These are phyloP conservation scores for Petrocephalus schoutedeni DNA, from an alignment of 2,797 vertebrate species.

Conservation along the genomic window DNA sequence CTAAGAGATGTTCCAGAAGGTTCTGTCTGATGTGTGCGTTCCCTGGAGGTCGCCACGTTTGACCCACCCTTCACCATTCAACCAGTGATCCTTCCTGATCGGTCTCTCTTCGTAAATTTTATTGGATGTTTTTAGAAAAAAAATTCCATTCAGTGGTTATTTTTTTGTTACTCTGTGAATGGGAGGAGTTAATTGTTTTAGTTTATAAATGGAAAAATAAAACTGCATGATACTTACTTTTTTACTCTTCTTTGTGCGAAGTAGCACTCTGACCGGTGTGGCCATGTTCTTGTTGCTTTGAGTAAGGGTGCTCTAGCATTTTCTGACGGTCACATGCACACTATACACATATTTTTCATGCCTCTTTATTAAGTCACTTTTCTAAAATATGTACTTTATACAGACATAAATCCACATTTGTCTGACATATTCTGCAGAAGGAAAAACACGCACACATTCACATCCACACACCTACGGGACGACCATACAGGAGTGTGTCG, in stretches of 20 bases:
- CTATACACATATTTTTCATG: conserved; percentile 26
- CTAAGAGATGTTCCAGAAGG: not conserved
- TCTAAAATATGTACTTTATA: conserved; percentile 28
- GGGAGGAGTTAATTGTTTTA: not conserved
- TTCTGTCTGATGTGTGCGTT: not conserved
- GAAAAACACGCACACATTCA: conserved; percentile 27
- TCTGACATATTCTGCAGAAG: conserved; percentile 20
- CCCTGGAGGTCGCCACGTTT: not conserved
- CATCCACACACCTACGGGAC: not conserved
- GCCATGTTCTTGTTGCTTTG: conserved; percentile 26
- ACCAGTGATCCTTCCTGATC: not conserved
- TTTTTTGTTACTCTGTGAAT: not conserved
- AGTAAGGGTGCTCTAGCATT: conserved; percentile 29
- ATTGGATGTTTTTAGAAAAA: not conserved
- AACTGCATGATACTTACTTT: conserved; percentile 1
- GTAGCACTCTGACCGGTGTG: not conserved
- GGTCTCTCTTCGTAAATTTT: not conserved
- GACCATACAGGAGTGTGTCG: conserved; percentile 29
- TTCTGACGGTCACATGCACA: not conserved
- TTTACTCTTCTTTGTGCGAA: not conserved
- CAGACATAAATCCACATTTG: conserved; percentile 28
- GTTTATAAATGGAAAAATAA: not conserved
- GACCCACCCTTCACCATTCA: not conserved
- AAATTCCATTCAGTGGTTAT: conserved; percentile 4
- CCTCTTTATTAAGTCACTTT: conserved; percentile 38